Evolutionary conservation across 2,888 invertebrate species (phyloP).

Genomic region (Apocheima hispidaria): DNA sequence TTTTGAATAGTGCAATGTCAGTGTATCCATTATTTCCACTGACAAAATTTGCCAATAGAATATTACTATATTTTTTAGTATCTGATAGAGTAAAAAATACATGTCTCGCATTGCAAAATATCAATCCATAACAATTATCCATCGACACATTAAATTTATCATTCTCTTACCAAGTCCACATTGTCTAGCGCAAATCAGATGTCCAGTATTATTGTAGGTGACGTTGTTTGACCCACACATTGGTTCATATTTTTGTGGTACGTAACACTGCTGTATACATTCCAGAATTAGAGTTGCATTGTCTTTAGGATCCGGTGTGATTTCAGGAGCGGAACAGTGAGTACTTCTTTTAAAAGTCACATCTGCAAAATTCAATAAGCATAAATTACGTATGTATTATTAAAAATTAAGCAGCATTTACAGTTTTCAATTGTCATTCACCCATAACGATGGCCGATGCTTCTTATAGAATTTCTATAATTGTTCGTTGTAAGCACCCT

Average conservation of each 20-base stretch:
- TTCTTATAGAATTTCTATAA: neutral
- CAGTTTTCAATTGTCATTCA: neutral
- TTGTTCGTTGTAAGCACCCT: neutral
- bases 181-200: constrained; percentile 35
- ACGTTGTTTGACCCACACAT: constrained; percentile 45
- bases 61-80: too few relatives aligned
- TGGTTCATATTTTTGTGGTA: constrained; percentile 41
- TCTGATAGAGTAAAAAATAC: neutral
- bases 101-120: neutral
- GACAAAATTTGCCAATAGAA: too few relatives aligned
- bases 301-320: neutral
- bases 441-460: neutral
- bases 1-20: too few relatives aligned
- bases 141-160: too few relatives aligned
- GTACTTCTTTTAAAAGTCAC: constrained; percentile 7
- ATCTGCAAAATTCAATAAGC: constrained; percentile 12
- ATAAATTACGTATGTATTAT: neutral
- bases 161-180: constrained; percentile 51
- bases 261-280: constrained; percentile 23
- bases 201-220: constrained; percentile 45
- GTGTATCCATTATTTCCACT: too few relatives aligned
- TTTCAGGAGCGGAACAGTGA: constrained; percentile 10
- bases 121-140: neutral
- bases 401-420: neutral
- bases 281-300: constrained; percentile 4